Evolutionary conservation across 2,888 invertebrate species (phyloP).

Genomic region (Himalopsyche japonica): DNA sequence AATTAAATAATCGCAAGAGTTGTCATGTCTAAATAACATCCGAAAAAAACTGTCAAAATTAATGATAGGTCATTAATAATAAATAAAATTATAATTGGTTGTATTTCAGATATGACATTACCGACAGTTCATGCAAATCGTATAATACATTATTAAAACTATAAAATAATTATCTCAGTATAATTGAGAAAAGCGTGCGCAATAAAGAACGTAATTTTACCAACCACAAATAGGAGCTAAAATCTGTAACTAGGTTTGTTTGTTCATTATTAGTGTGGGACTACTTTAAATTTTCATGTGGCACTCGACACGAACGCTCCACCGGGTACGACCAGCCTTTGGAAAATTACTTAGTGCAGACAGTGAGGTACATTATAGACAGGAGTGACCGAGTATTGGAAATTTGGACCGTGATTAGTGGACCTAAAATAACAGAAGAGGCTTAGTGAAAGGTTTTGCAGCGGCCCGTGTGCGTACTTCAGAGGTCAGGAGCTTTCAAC

Average conservation of each 20-base stretch:
- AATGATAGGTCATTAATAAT: no score
- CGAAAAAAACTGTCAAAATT: no score
- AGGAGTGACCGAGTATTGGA: background rate
- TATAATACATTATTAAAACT: no score
- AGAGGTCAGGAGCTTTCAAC: background rate
- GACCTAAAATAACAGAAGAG: constrained; percentile 23
- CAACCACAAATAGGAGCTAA: background rate
- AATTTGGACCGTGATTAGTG: constrained; percentile 14
- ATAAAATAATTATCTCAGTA: no score
- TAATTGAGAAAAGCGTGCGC: no score
- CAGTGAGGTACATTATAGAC: background rate
- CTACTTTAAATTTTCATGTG: background rate
- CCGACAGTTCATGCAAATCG: no score
- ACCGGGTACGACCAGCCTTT: background rate
- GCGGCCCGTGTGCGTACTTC: background rate
- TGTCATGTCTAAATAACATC: no score
- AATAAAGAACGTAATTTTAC: background rate
- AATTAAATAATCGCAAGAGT: no score
- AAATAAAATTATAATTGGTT: no score
- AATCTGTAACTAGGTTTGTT: background rate
- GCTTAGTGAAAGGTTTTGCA: constrained; percentile 9
- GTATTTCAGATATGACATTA: no score
- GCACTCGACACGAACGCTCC: background rate
- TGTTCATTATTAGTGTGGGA: background rate
- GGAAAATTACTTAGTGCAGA: background rate